Percentiles rank a stretch among this genome's conserved stretches.
phyloP scores from a whole-genome alignment of 1,140 invertebrate species.

The Oryzaephilus surinamensis region DNA sequence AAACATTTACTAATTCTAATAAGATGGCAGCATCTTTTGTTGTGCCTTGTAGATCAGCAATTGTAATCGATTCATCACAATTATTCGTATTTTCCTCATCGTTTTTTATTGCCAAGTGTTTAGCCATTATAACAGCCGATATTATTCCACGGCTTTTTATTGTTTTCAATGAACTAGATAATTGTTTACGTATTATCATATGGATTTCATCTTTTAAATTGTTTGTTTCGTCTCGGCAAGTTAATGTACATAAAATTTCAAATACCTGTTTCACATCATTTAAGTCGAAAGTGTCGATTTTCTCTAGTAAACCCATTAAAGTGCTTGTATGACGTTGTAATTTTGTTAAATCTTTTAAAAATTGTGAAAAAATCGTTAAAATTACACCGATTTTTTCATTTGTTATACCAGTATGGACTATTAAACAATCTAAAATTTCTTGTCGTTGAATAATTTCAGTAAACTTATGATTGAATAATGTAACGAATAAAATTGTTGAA shows the following conservation, averaged over 20 bases:
- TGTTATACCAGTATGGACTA: conserved; percentile 16
- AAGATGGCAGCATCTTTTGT: conserved; percentile 34
- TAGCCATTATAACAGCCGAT: conserved; percentile 37
- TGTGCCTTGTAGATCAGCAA: conserved; percentile 18
- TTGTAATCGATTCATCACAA: conserved; percentile 4
- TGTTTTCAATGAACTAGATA: conserved; percentile 39
- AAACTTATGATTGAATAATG: conserved; percentile 21
- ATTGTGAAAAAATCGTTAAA: conserved; percentile 21
- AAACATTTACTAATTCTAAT: conserved; percentile 30
- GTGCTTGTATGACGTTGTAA: conserved; percentile 35
- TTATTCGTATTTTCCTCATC: conserved; percentile 1
- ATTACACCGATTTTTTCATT: conserved; percentile 14
- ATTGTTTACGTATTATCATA: conserved; percentile 50
- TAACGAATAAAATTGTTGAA: conserved; percentile 17
- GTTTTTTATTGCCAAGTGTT: conserved; percentile 31
- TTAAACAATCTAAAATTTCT: conserved; percentile 26
- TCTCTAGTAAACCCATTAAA: conserved; percentile 45
- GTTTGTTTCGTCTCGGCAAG: conserved; percentile 38
- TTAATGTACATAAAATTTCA: conserved; percentile 44
- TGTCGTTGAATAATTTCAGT: conserved; percentile 15
- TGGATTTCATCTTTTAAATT: conserved; percentile 48
- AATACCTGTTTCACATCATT: conserved; percentile 43
- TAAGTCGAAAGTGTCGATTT: conserved; percentile 43
- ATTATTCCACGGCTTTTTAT: conserved; percentile 40
- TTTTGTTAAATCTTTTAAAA: conserved; percentile 16